Percentiles rank a stretch among this genome's conserved stretches.
phyloP scores from a whole-genome alignment of 2,797 vertebrate genomes.

The Poecilia velifera region DNA sequence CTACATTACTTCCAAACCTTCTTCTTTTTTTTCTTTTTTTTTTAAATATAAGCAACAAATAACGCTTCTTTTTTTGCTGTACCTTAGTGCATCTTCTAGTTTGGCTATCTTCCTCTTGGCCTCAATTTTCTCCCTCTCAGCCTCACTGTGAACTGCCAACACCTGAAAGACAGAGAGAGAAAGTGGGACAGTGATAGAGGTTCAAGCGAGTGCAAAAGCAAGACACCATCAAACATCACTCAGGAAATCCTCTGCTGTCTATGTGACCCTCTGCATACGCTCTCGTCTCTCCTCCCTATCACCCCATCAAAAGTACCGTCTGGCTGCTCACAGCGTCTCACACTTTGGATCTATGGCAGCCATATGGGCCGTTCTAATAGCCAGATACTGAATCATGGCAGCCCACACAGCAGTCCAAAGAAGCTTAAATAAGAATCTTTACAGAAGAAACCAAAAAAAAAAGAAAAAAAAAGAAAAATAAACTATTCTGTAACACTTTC shows the following conservation, averaged over 20 bases:
- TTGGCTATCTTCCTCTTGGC: conserved; percentile 82
- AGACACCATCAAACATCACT: conserved; percentile 64
- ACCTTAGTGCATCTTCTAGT: conserved; percentile 88
- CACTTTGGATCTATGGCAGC: conserved; percentile 50
- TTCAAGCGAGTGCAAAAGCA: conserved; percentile 48
- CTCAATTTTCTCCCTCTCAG: conserved; percentile 84
- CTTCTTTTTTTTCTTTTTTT: neutral
- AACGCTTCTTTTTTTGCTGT: conserved; percentile 22
- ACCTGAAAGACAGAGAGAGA: conserved; percentile 75
- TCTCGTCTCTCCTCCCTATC: conserved; percentile 57
- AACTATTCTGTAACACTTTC: conserved; percentile 19
- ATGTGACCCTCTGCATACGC: conserved; percentile 61
- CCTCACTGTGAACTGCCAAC: conserved; percentile 79
- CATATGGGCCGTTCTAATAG: conserved; percentile 60
- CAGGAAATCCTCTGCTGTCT: conserved; percentile 44
- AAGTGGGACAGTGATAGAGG: conserved; percentile 11
- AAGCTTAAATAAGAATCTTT: conserved; percentile 35
- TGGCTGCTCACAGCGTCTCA: conserved; percentile 50
- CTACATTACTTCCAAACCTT: neutral
- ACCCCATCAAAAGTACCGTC: conserved; percentile 62
- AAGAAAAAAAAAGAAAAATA: conserved; percentile 38
- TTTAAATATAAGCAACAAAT: conserved; percentile 1
- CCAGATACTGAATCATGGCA: conserved; percentile 42
- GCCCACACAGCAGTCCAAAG: conserved; percentile 40
- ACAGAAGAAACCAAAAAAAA: conserved; percentile 2